Evolutionary conservation across 2,888 invertebrate genomes (phyloP), one percentile per base, ranked within the genome.

Genomic region (Drosophila algonquin): DNA sequence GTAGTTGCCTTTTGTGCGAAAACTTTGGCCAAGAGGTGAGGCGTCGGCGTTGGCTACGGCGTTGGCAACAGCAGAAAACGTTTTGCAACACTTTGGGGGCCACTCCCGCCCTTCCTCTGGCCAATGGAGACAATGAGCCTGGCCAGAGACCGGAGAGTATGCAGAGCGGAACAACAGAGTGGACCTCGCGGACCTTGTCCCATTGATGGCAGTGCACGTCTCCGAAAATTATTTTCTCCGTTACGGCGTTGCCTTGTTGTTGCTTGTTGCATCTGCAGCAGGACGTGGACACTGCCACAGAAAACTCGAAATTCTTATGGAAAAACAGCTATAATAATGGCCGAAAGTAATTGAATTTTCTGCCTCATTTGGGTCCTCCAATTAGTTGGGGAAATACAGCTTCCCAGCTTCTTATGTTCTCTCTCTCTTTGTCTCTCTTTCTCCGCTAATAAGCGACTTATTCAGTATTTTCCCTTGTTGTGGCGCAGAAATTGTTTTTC

Each of bases 321-420:
- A 21, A 24, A 52, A 46, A 52, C 50, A 73, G 73, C 73, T 78
- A 77, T 71, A 81, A 85, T 80, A 87, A 81, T 80, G 69, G 74
- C 77, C 81, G 70, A 81, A 85, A 82, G 87, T 87, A 89, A 87
- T 87, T 87, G 89, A 89, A 81, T 87, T 89, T 87, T 78, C 73
- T 74, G 71, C 84, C 76, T 80, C 85, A 79, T 79, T 85, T 77
- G 80, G 75, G 76, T 73, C 73, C 75, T 81, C 76, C 81, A 86
- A 81, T 89, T 87, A 81, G 76, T 82, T 77, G 61, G 48, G 59
- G 35, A 44, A 47, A 53, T 18, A 63, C 32, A 62, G 21, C 64
- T 63, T 8, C 8, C 30, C 30, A 8, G 30, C 30, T 30, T 30
- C 30, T 24, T 2, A 4, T 27, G 7, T 7, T 7, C 27, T 27